Evolutionary conservation across 2,888 invertebrate genomes (phyloP).

Genomic region (Uloborus plumipes): DNA sequence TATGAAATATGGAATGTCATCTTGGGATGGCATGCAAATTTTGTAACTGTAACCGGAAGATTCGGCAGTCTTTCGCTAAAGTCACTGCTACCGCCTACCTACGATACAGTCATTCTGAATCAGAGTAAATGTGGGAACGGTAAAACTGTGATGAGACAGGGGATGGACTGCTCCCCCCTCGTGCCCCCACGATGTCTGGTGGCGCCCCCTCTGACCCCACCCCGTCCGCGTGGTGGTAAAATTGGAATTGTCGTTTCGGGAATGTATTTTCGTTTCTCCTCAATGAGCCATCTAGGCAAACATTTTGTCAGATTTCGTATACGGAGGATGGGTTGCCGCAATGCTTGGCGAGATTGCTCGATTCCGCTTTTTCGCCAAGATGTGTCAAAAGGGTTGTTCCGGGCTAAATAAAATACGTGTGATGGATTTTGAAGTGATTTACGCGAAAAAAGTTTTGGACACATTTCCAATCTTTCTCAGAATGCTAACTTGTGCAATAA

Average conservation of each 20-base stretch:
- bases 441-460: too few relatives aligned
- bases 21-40: too few relatives aligned
- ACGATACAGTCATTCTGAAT: constrained; percentile 16
- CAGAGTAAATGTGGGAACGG: constrained; percentile 33
- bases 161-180: constrained; percentile 9
- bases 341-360: constrained; percentile 11
- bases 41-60: too few relatives aligned
- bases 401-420: too few relatives aligned
- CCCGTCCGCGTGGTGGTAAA: constrained; percentile 34
- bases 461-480: too few relatives aligned
- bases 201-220: constrained; percentile 46
- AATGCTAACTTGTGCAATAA: too few relatives aligned
- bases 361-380: too few relatives aligned
- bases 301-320: constrained; percentile 54
- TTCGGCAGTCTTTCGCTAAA: too few relatives aligned
- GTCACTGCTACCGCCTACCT: neutral
- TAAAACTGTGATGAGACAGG: constrained; percentile 29
- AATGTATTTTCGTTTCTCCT: constrained; percentile 36
- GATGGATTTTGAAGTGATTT: too few relatives aligned
- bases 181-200: constrained; percentile 7
- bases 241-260: constrained; percentile 58
- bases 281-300: constrained; percentile 48
- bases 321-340: constrained; percentile 15
- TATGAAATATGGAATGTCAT: too few relatives aligned
- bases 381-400: too few relatives aligned